These are phyloP conservation scores for Poeciliopsis paucimaculata DNA, from an alignment of 2,797 vertebrate genomes.

Conservation along the genomic window DNA sequence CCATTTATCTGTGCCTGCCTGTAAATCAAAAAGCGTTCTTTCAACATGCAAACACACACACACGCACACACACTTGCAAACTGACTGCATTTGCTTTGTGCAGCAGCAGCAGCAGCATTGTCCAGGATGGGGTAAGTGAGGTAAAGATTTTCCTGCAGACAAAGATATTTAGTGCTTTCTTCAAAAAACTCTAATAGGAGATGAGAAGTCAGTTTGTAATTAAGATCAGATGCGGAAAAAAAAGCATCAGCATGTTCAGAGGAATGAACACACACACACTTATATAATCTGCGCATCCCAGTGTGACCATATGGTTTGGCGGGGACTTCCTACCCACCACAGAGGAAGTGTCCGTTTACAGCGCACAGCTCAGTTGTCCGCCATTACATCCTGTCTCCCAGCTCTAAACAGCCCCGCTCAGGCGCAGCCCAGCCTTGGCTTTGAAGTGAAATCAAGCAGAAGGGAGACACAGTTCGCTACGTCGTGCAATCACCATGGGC, in stretches of 20 bases:
- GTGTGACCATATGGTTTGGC: conserved; percentile 73
- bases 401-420: conserved; percentile 55
- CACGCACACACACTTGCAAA: conserved; percentile 20
- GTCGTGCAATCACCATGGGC: conserved; percentile 61
- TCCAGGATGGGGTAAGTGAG: conserved; percentile 52
- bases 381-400: conserved; percentile 68
- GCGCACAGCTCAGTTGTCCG: conserved; percentile 64
- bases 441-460: conserved; percentile 73
- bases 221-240: conserved; percentile 41
- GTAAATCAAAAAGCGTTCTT: conserved; percentile 74
- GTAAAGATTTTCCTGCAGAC: conserved; percentile 68
- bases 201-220: conserved; percentile 66
- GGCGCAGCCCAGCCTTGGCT: conserved; percentile 50
- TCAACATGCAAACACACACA: conserved; percentile 30
- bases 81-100: conserved; percentile 66
- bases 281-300: conserved; percentile 53
- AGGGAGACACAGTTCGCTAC: conserved; percentile 61
- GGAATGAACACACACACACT: conserved; percentile 36
- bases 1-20: conserved; percentile 70
- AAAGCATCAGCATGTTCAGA: conserved; percentile 39
- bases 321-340: conserved; percentile 68
- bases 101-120: conserved; percentile 42
- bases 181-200: conserved; percentile 36
- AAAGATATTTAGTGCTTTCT: conserved; percentile 42
- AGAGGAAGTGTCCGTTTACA: conserved; percentile 77